These are phyloP conservation scores for Ictalurus furcatus DNA, from an alignment of 2,113 vertebrate genomes.

Conservation along the genomic window DNA sequence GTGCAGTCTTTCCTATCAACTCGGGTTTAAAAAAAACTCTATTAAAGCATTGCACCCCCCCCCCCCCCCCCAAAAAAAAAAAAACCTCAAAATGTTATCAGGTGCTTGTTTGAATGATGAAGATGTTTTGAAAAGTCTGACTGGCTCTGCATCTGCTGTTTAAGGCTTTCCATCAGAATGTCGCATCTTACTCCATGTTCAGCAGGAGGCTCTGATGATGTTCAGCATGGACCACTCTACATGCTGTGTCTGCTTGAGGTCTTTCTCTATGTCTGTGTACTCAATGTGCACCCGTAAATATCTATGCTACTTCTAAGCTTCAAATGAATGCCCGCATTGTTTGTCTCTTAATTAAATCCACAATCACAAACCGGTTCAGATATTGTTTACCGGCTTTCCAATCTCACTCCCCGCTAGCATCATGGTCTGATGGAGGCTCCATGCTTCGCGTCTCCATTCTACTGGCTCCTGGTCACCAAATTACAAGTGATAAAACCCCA, in stretches of 20 bases:
- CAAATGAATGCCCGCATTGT: background rate
- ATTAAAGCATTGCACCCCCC: background rate
- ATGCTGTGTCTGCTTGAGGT: conserved; percentile 90
- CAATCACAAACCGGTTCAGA: background rate
- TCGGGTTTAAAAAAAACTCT: background rate
- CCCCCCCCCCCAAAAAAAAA: too few relatives aligned
- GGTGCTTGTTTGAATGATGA: conserved; percentile 4
- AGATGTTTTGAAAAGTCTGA: background rate
- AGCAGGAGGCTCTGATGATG: conserved; percentile 96
- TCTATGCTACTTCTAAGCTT: background rate
- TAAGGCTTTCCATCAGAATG: background rate
- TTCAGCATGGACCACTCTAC: conserved; percentile 97
- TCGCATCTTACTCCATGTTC: conserved; percentile 21
- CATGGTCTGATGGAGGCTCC: background rate
- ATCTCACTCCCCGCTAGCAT: background rate
- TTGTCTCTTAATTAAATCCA: background rate
- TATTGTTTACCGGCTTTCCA: background rate
- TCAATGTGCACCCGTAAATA: background rate
- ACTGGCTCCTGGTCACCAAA: conserved; percentile 6
- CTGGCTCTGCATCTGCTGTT: background rate
- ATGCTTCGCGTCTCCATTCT: background rate
- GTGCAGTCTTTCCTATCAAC: background rate
- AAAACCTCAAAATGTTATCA: background rate
- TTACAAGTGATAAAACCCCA: conserved; percentile 15
- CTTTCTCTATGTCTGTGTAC: conserved; percentile 55